Percentiles rank a stretch among this genome's conserved stretches.
Conservation (phyloP, 1,140 invertebrate genomes). For the Drosophila novamexicana region DNA sequence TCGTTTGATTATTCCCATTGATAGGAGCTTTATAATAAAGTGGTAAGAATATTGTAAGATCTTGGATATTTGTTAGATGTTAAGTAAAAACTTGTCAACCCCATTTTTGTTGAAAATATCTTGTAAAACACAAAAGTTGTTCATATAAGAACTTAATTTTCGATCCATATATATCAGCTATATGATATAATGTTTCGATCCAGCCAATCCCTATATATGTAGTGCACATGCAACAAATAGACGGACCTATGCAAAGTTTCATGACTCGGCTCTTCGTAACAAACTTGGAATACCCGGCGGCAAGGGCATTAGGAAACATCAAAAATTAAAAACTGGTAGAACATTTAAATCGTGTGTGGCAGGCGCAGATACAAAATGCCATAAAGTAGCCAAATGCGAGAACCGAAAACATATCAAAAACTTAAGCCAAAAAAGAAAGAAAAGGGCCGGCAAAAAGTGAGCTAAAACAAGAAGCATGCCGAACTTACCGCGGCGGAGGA, state of each 20-base stretch:
- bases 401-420: conserved; percentile 62
- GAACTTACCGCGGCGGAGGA: conserved; percentile 89
- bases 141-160: too few relatives aligned
- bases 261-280: not conserved
- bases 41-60: too few relatives aligned
- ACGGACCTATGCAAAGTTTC: too few relatives aligned
- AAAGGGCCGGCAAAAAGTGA: conserved; percentile 46
- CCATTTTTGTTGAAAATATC: too few relatives aligned
- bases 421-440: conserved; percentile 48
- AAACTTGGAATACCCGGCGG: not conserved
- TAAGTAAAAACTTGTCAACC: too few relatives aligned
- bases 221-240: too few relatives aligned
- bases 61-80: too few relatives aligned
- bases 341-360: conserved; percentile 71
- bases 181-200: too few relatives aligned
- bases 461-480: conserved; percentile 71
- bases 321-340: conserved; percentile 68
- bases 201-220: too few relatives aligned
- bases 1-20: too few relatives aligned
- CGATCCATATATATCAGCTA: too few relatives aligned
- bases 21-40: too few relatives aligned
- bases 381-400: conserved; percentile 47
- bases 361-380: conserved; percentile 29
- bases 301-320: not conserved
- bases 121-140: not conserved